phyloP scores from a whole-genome alignment of 37 sponge, comb jelly and placozoan genomes.

The Diacarnus erythraeanus region DNA sequence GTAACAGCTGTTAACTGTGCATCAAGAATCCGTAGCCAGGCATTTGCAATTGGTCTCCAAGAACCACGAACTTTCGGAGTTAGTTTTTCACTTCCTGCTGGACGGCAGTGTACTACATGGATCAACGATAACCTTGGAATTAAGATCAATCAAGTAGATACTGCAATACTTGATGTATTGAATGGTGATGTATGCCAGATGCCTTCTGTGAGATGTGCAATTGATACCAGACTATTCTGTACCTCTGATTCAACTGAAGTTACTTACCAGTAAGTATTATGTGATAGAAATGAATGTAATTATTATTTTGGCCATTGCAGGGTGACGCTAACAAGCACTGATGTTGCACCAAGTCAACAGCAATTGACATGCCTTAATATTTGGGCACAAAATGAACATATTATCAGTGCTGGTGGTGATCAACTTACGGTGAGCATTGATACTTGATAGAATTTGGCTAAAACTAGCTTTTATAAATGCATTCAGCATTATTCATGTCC shows the following conservation, averaged over 20 bases:
- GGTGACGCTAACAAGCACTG: background rate
- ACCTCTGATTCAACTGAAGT: background rate
- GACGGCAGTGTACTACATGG: background rate
- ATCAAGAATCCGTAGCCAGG: background rate
- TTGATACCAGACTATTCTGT: background rate
- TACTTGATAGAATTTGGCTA: too few relatives aligned
- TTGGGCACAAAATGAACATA: background rate
- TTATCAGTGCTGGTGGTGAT: background rate
- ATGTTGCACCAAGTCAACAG: background rate
- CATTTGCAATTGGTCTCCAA: background rate
- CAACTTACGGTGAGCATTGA: too few relatives aligned
- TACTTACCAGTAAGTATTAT: constrained; percentile 3
- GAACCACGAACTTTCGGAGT: background rate
- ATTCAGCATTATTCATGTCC: too few relatives aligned
- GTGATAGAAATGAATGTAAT: background rate
- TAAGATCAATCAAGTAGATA: background rate
- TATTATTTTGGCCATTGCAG: background rate
- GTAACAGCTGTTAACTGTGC: constrained; percentile 10
- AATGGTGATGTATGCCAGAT: background rate
- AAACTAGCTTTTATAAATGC: too few relatives aligned
- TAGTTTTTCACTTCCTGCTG: background rate
- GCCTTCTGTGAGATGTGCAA: background rate
- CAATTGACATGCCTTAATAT: background rate
- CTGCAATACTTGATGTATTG: background rate
- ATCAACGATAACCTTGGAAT: background rate